Percentiles rank a stretch among this genome's conserved stretches.
phyloP scores from a whole-genome alignment of 2,888 invertebrate species.

The Erebia aethiops region DNA sequence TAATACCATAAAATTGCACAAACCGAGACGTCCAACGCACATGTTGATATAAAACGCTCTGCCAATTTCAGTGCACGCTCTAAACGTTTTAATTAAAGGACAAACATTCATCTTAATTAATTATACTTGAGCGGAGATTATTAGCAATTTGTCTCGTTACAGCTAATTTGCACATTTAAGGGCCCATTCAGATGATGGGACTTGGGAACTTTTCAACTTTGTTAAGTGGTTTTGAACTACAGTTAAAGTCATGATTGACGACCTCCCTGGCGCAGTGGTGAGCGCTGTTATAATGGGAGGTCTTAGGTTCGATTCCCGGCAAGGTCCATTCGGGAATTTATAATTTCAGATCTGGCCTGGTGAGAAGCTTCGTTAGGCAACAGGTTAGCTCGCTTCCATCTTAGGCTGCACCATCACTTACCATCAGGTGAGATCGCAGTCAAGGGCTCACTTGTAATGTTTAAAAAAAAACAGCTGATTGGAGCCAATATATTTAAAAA shows the following conservation, averaged over 20 bases:
- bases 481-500: no score
- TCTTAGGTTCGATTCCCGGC: no score
- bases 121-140: conserved; percentile 26
- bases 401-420: no score
- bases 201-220: neutral
- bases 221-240: conserved; percentile 3
- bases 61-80: conserved; percentile 23
- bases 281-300: no score
- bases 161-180: conserved; percentile 25
- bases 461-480: no score
- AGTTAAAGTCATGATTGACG: neutral
- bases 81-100: conserved; percentile 33
- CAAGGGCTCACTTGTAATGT: no score
- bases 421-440: no score
- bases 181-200: conserved; percentile 12
- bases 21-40: conserved; percentile 9
- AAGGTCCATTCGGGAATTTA: no score
- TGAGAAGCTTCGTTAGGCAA: no score
- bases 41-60: conserved; percentile 27
- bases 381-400: no score
- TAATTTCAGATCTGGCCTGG: no score
- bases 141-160: conserved; percentile 29
- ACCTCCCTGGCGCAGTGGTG: no score
- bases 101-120: conserved; percentile 36
- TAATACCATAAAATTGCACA: conserved; percentile 10